Evolutionary conservation across 2,797 vertebrate species (phyloP), one percentile per base, ranked within the genome.

Genomic region (Geotria australis): DNA sequence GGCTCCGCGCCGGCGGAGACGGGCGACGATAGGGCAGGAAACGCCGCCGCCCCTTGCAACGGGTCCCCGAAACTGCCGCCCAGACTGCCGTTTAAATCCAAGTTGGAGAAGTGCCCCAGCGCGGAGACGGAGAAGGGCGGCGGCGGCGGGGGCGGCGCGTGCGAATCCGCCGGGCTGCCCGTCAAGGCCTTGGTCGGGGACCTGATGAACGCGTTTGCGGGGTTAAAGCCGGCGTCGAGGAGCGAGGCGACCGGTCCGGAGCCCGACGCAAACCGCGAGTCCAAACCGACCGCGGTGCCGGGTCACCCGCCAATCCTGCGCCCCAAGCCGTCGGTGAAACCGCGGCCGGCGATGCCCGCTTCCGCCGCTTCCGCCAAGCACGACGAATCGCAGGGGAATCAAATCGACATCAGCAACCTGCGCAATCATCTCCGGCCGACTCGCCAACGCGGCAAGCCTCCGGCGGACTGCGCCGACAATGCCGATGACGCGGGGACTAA

Each of bases 401-500:
- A 15, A 9, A 55, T 55, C 7, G 51, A 55, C 9, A 55, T 55
- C 24, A 24, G 51, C 8, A 55, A 55, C 55, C 51, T 55, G n/a
- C 51, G 51, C 24, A 55, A 24, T 15, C 51, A 55, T 12, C 51
- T 55, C 8, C 51, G 51, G 51, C 51, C 51, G 24, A 55, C 51
- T 3, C n/a, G 51, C 15, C 51, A 55, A n/a, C 51, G 51, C 8
- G 24, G 24, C 8, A n/a, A n/a, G 51, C 51, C 24, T 5, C 38
- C 5, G 24, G 24, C 24, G 24, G 24, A 38, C 38, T 24, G 61
- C 64, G 62, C 48, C 1, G 14, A 49, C 1, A 6, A 68, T 1
- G 73, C 77, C 6, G 79, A 89, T 24, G 24, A 38, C 24, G 38
- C 24, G 24, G 24, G 24, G 24, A 24, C 24, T 24, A 38, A 38